phyloP scores from a whole-genome alignment of 2,797 vertebrate genomes.

The Lagorchestes hirsutus region DNA sequence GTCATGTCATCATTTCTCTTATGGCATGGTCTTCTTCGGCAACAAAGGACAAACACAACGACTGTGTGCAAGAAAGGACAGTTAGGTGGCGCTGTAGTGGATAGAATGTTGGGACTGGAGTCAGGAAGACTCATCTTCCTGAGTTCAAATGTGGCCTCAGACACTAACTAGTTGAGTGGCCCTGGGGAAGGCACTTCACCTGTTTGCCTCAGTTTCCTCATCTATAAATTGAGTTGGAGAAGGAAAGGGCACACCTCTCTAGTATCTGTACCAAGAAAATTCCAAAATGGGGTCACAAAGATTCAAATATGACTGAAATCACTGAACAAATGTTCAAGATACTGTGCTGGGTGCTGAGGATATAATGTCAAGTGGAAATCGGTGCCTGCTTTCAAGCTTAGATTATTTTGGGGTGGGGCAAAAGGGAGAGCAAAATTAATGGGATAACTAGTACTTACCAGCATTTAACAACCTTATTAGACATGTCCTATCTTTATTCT shows the following conservation, averaged over 20 bases:
- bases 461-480: background rate
- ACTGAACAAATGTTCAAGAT: background rate
- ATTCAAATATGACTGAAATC: background rate
- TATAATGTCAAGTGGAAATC: background rate
- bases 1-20: too few relatives aligned
- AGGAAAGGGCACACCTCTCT: background rate
- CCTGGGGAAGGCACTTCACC: background rate
- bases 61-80: background rate
- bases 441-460: background rate
- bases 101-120: background rate
- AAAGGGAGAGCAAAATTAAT: background rate
- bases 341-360: background rate
- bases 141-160: background rate
- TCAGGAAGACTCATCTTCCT: background rate
- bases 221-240: background rate
- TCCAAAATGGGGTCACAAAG: background rate
- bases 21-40: too few relatives aligned
- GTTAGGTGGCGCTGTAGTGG: background rate
- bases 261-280: background rate
- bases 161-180: background rate
- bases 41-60: too few relatives aligned
- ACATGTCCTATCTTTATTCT: background rate
- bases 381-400: background rate
- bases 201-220: background rate
- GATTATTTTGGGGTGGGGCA: background rate